Base-by-base conservation (phyloP, 2,113 vertebrate species). In the Salvelinus fontinalis region DNA sequence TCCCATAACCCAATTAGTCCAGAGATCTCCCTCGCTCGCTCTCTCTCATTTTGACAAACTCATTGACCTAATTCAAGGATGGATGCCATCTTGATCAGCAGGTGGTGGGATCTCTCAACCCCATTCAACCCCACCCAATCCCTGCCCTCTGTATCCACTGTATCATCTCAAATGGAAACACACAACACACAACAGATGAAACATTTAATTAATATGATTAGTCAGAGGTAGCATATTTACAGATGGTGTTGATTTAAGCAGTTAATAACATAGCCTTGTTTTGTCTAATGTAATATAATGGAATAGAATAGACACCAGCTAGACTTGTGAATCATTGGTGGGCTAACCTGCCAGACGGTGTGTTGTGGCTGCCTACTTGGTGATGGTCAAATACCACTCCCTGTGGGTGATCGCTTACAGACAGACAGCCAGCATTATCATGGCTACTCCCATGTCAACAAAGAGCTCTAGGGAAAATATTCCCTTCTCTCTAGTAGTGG, bases 51-150 rank as follows among this genome's bases (percentile, higher is more conserved):
- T 92, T 86, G 90, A 83, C 82, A 54, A 91, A 92, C 92, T 92
- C 87, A 86, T 84, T 93, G 92, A 93, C 93, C 93, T 91, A 91
- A 91, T 93, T 93, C 88, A 90, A 86, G 89, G 87, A 85, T 84
- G 85, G 86, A 81, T 89, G 87, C 85, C 87, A 87, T 87, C 90
- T 92, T 87, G 84, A 29, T 84, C 89, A 86, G 85, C 74, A 34
- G 22, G 13, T 91, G 73, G 73, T 6, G 34, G 34, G 9, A 34
- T 76, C 74, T 60, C 77, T 70, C 60, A 75, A 54, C 49, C 27
- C 31, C 44, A 66, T n/a, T n/a, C n/a, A n/a, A n/a, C n/a, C n/a
- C n/a, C n/a, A n/a, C n/a, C 49, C n/a, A 4, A 66, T 66, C 16
- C 22, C 76, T 34, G 48, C 70, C 14, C 73, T 67, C 62, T 51